These are phyloP conservation scores for Neoitamus cyanurus DNA, from an alignment of 2,888 invertebrate species.

Conservation along the genomic window DNA sequence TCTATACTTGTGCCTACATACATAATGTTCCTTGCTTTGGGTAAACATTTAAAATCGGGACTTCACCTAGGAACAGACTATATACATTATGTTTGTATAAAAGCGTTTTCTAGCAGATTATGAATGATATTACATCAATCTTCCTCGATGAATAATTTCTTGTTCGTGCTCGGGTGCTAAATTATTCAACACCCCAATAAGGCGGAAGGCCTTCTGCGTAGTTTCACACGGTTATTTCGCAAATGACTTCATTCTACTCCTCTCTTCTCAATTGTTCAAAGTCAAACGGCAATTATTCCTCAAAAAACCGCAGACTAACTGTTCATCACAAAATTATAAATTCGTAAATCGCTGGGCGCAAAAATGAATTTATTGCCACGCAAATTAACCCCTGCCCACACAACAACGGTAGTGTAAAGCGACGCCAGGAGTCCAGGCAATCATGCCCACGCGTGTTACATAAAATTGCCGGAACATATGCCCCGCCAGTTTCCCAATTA, in stretches of 20 bases:
- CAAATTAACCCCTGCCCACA: not conserved
- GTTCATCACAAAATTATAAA: not conserved
- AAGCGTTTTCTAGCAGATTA: no score
- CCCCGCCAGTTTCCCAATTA: not conserved
- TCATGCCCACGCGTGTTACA: not conserved
- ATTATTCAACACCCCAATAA: no score
- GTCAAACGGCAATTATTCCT: not conserved
- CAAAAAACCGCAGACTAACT: not conserved
- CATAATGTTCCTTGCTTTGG: no score
- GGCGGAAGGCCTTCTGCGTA: not conserved
- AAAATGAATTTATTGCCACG: not conserved
- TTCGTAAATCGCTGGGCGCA: not conserved
- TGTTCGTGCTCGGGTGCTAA: no score
- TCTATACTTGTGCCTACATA: no score
- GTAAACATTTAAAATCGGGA: no score
- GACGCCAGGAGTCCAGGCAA: not conserved
- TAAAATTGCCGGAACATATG: not conserved
- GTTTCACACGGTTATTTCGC: not conserved
- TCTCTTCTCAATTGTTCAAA: not conserved
- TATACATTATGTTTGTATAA: no score
- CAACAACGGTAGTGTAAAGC: no score
- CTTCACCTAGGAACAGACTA: no score
- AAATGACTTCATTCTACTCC: not conserved
- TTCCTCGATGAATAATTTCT: no score
- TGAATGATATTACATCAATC: no score